These are phyloP conservation scores for Listrodromus nycthemerus DNA, from an alignment of 2,888 invertebrate genomes.

Conservation along the genomic window DNA sequence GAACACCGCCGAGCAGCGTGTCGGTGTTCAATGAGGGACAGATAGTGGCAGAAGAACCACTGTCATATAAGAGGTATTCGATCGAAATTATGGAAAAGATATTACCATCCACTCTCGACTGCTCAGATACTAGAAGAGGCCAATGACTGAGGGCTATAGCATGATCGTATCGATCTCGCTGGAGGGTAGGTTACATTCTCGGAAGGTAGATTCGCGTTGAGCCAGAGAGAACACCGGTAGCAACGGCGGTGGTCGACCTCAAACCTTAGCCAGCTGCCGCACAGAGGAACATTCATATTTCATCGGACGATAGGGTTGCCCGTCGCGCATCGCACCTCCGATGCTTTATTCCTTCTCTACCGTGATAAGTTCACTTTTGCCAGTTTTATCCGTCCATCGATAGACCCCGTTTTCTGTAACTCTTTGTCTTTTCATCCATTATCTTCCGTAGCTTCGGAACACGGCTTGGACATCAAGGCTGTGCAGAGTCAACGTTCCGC, in stretches of 20 bases:
- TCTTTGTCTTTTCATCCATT: constrained; percentile 34
- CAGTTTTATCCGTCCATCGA: constrained; percentile 38
- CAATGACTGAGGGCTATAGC: constrained; percentile 62
- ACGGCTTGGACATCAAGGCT: neutral
- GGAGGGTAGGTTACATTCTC: constrained; percentile 49
- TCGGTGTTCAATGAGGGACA: neutral
- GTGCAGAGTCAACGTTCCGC: neutral
- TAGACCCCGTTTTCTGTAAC: constrained; percentile 13
- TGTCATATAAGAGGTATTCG: constrained; percentile 25
- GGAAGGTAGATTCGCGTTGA: constrained; percentile 45
- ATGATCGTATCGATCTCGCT: constrained; percentile 64
- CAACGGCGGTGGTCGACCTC: constrained; percentile 71
- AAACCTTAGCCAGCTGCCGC: constrained; percentile 78
- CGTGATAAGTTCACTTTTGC: constrained; percentile 19
- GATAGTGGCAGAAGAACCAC: constrained; percentile 25
- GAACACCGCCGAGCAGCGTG: neutral
- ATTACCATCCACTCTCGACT: constrained; percentile 43
- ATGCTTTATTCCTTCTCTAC: constrained; percentile 49
- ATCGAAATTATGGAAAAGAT: constrained; percentile 32
- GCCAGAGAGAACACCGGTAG: constrained; percentile 53
- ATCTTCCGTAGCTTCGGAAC: neutral
- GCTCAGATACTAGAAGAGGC: constrained; percentile 41
- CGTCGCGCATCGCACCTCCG: constrained; percentile 55
- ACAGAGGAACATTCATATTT: constrained; percentile 78
- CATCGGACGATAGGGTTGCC: constrained; percentile 72